A percentile compares a stretch with the other conserved stretches of the same genome.
These are phyloP conservation scores for Chrysoperla carnea DNA, from an alignment of 1,140 invertebrate genomes.

Conservation along the genomic window DNA sequence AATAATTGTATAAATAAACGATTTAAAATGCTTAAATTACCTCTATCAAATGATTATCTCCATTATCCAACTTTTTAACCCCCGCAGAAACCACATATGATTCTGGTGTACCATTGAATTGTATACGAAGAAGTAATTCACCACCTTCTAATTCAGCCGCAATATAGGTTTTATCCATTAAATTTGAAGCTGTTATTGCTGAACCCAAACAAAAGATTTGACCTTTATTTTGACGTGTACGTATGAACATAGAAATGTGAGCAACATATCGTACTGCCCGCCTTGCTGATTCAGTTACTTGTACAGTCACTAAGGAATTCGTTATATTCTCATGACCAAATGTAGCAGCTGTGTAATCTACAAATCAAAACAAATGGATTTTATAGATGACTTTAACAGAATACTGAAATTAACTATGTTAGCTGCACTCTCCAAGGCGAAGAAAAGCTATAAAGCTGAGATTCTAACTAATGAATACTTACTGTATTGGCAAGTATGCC, in stretches of 20 bases:
- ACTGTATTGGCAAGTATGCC: constrained; percentile 74
- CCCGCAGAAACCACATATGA: constrained; percentile 49
- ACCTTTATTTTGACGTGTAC: constrained; percentile 64
- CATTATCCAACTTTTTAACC: constrained; percentile 67
- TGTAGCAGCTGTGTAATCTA: constrained; percentile 73
- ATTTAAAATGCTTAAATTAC: no score
- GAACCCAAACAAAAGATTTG: constrained; percentile 81
- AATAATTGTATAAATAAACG: constrained; percentile 3
- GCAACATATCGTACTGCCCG: constrained; percentile 55
- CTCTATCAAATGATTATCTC: constrained; percentile 70
- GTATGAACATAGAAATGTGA: constrained; percentile 84
- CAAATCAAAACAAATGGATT: constrained; percentile 9
- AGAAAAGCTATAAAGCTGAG: no score
- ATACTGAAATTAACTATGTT: no score
- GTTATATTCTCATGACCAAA: constrained; percentile 73
- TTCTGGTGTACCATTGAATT: constrained; percentile 63
- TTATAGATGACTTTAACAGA: constrained; percentile 3
- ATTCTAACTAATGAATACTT: constrained; percentile 22
- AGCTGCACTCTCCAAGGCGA: no score
- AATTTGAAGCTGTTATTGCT: constrained; percentile 25
- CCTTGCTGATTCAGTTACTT: constrained; percentile 43
- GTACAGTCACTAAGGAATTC: constrained; percentile 51
- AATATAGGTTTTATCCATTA: constrained; percentile 43
- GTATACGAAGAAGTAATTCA: constrained; percentile 57
- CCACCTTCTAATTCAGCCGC: constrained; percentile 58